Base-by-base conservation (phyloP, 2,888 invertebrate genomes). In the Adelphocoris suturalis region DNA sequence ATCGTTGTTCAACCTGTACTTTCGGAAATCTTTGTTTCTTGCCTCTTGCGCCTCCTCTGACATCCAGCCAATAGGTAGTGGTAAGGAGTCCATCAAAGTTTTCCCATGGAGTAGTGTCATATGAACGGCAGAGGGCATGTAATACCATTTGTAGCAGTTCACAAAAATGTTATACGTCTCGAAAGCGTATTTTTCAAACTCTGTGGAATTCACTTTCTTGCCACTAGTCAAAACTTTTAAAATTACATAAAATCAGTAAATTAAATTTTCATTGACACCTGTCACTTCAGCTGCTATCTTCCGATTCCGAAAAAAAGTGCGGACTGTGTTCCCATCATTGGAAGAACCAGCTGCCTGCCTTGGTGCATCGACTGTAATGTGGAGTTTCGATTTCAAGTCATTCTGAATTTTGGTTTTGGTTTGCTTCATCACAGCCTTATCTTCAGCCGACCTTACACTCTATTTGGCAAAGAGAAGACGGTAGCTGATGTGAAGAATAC, bases 241-340 rank as follows among this genome's bases (percentile, higher is more conserved):
- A n/a, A 76, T 76, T 76, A 76, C 37, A n/a, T 76, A 4, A 76
- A 76, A 76, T n/a, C 27, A 1, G 78, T 78, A 0, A 19, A 78
- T 78, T 23, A 23, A 27, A 7, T 78, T n/a, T 0, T 23, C 14
- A 23, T 19, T 78, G 78, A 23, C 27, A 23, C 23, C 13, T 14
- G n/a, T 14, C 16, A 7, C 13, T 78, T 78, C 28, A 7, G 46
- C n/a, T 7, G 57, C n/a, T n/a, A n/a, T n/a, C 57, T 16, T 16
- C 57, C 57, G 5, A n/a, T 57, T 57, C 19, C 57, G 16, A 19
- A 47, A 82, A 82, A 82, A 82, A 82, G 12, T 2, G 14, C 47
- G 82, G 47, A 37, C 81, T 47, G 81, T 81, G 37, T 52, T 82
- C 12, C 47, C 82, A 52, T 82, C 52, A 47, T 16, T 82, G 13